Evolutionary conservation across 2,797 vertebrate species (phyloP).

Genomic region (Trichosurus vulpecula): DNA sequence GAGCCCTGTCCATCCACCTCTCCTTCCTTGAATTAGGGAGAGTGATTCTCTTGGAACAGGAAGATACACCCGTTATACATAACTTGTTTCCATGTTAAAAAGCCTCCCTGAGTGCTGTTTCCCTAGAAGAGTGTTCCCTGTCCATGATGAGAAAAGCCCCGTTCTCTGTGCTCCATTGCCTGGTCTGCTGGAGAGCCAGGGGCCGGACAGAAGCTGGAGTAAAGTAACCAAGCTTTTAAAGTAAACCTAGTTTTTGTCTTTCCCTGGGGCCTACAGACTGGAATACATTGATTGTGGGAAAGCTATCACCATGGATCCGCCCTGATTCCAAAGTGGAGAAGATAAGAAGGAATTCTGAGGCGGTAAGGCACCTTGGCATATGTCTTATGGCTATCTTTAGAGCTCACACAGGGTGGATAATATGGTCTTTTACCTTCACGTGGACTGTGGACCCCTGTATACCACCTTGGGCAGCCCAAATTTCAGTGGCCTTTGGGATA

Average conservation of each 20-base stretch:
- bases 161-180: slow-evolving; percentile 41
- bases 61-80: slow-evolving; percentile 34
- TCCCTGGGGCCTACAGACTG: slow-evolving; percentile 87
- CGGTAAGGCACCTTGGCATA: slow-evolving; percentile 84
- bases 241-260: slow-evolving; percentile 71
- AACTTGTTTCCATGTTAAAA: slow-evolving; percentile 49
- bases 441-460: background rate
- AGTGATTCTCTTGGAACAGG: slow-evolving; percentile 36
- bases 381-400: slow-evolving; percentile 23
- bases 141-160: slow-evolving; percentile 52
- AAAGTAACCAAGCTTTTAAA: slow-evolving; percentile 51
- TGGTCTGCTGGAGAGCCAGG: slow-evolving; percentile 58
- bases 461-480: no score
- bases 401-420: slow-evolving; percentile 2
- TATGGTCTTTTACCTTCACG: background rate
- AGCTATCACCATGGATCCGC: slow-evolving; percentile 93
- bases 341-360: slow-evolving; percentile 91
- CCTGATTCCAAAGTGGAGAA: slow-evolving; percentile 90
- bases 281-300: slow-evolving; percentile 96
- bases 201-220: slow-evolving; percentile 8
- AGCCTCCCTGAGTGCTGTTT: slow-evolving; percentile 15
- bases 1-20: no score
- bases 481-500: background rate
- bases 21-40: slow-evolving; percentile 61
- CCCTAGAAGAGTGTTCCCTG: slow-evolving; percentile 31